Percentiles rank a stretch among this genome's conserved stretches.
Evolutionary conservation across 2,888 invertebrate species (phyloP).

Genomic region (Drosophila nigritarsus): DNA sequence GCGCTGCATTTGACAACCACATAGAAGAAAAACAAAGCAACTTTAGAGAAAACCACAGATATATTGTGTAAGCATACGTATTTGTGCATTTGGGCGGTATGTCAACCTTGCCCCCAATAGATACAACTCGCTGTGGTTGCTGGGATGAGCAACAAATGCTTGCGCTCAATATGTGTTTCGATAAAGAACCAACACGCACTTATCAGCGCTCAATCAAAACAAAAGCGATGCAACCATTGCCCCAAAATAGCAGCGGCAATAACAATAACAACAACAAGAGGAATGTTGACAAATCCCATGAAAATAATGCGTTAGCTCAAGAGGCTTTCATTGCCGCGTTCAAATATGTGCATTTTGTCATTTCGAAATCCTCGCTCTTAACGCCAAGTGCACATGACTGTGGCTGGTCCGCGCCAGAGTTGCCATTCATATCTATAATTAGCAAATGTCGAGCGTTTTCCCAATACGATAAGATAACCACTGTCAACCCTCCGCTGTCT

Average conservation of each 20-base stretch:
- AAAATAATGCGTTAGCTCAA: conserved; percentile 28
- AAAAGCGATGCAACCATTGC: conserved; percentile 38
- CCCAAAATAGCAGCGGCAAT: conserved; percentile 13
- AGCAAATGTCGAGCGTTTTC: conserved; percentile 64
- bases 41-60: conserved; percentile 15
- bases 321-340: conserved; percentile 6
- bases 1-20: conserved; percentile 27
- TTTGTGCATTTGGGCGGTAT: conserved; percentile 52
- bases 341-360: conserved; percentile 51
- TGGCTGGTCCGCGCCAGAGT: conserved; percentile 3
- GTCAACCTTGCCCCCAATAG: conserved; percentile 75
- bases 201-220: conserved; percentile 73
- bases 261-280: conserved; percentile 9
- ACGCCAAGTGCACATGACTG: conserved; percentile 70
- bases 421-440: conserved; percentile 69
- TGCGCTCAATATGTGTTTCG: conserved; percentile 36
- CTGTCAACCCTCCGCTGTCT: background rate
- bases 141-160: conserved; percentile 60
- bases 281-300: conserved; percentile 19
- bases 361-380: conserved; percentile 43
- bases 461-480: conserved; percentile 66
- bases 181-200: conserved; percentile 64
- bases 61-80: conserved; percentile 52
- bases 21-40: background rate
- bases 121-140: conserved; percentile 34